phyloP scores from a whole-genome alignment of 1,140 invertebrate species.

The Lasioglossum baleicum region DNA sequence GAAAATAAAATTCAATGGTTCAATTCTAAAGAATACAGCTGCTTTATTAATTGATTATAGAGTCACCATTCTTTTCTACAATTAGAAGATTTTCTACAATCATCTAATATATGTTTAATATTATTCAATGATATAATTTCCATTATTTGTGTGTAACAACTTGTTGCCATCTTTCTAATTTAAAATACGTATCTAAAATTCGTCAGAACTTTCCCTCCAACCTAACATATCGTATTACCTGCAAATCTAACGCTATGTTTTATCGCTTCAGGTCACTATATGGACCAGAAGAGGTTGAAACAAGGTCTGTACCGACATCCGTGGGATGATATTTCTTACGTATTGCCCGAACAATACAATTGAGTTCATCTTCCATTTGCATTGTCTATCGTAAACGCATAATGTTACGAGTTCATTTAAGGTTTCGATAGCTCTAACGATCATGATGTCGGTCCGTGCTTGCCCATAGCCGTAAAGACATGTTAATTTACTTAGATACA shows the following conservation, averaged over 20 bases:
- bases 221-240: not conserved
- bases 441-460: constrained; percentile 5
- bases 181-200: too few species aligned
- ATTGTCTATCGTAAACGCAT: constrained; percentile 47
- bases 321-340: constrained; percentile 99
- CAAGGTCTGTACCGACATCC: constrained; percentile 99
- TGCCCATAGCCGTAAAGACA: constrained; percentile 5
- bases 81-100: too few species aligned
- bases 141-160: too few species aligned
- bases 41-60: too few species aligned
- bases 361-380: constrained; percentile 53
- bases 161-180: too few species aligned
- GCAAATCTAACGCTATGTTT: constrained; percentile 15
- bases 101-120: too few species aligned
- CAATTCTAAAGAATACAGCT: too few species aligned
- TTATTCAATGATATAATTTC: too few species aligned
- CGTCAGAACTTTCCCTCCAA: too few species aligned
- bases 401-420: constrained; percentile 45
- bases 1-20: too few species aligned
- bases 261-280: constrained; percentile 89
- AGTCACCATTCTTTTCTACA: too few species aligned
- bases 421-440: constrained; percentile 31
- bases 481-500: constrained; percentile 8
- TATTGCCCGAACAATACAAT: constrained; percentile 91
- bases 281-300: constrained; percentile 99